A percentile compares a stretch with the other conserved stretches of the same genome.
These are phyloP conservation scores for Drosophila formosana DNA, from an alignment of 2,888 invertebrate species.

Conservation along the genomic window DNA sequence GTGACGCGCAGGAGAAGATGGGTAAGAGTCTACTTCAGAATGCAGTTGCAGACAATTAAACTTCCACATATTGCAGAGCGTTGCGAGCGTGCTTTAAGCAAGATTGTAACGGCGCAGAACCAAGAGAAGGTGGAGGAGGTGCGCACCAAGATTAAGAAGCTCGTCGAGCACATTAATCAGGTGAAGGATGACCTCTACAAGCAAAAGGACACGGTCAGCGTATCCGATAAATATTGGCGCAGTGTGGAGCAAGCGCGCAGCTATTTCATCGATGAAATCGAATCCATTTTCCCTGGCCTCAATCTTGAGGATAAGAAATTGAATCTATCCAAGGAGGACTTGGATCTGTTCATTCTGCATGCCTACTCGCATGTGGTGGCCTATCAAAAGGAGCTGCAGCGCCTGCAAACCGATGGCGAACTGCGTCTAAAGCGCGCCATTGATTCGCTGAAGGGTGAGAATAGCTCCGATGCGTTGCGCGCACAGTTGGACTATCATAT, in stretches of 20 bases:
- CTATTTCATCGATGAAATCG: conserved; percentile 88
- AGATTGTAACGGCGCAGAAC: conserved; percentile 74
- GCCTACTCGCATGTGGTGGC: conserved; percentile 91
- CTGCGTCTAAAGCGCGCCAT: conserved; percentile 88
- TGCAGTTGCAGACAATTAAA: neutral
- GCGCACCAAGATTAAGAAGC: conserved; percentile 86
- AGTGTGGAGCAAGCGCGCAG: conserved; percentile 88
- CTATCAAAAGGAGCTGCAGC: conserved; percentile 91
- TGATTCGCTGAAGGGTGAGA: conserved; percentile 87
- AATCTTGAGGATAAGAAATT: conserved; percentile 89
- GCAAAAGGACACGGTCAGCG: conserved; percentile 87
- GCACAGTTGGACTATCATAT: conserved; percentile 89
- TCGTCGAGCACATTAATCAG: conserved; percentile 87
- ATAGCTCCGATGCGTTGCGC: conserved; percentile 86
- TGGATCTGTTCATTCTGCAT: conserved; percentile 92
- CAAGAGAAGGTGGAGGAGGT: conserved; percentile 86
- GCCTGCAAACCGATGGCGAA: conserved; percentile 89
- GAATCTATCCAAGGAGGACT: conserved; percentile 87
- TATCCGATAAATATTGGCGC: conserved; percentile 93
- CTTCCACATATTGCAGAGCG: conserved; percentile 65
- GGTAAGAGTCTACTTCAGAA: conserved; percentile 79
- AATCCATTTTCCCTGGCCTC: conserved; percentile 90
- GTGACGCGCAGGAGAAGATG: conserved; percentile 87
- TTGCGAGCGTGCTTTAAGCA: conserved; percentile 82
- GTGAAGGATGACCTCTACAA: conserved; percentile 87